Evolutionary conservation across 2,797 vertebrate species (phyloP).

Genomic region (Parauchenoglanis ngamensis): DNA sequence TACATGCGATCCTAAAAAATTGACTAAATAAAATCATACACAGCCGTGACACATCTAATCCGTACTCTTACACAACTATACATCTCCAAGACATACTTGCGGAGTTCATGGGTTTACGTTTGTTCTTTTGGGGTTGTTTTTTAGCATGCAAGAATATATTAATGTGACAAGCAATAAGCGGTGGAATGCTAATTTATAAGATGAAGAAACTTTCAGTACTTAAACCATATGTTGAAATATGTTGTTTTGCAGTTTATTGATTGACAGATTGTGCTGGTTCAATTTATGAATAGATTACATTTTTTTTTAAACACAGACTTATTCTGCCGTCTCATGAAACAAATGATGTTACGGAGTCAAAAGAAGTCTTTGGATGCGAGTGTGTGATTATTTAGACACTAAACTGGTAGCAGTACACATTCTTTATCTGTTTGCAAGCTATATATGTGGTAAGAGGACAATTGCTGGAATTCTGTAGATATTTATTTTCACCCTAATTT

Average conservation of each 20-base stretch:
- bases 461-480: not conserved
- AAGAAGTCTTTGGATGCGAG: too few relatives aligned
- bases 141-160: not conserved
- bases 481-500: not conserved
- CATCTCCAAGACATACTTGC: not conserved
- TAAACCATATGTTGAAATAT: not conserved
- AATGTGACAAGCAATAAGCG: not conserved
- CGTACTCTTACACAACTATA: not conserved
- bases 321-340: too few relatives aligned
- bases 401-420: not conserved
- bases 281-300: too few relatives aligned
- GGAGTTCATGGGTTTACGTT: not conserved
- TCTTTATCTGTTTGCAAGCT: not conserved
- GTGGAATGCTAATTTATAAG: not conserved
- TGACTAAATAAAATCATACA: not conserved
- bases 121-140: not conserved
- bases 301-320: too few relatives aligned
- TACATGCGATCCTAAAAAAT: not conserved
- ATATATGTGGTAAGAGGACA: not conserved
- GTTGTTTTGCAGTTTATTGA: not conserved
- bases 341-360: too few relatives aligned
- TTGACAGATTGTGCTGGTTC: not conserved
- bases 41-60: not conserved
- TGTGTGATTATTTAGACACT: too few relatives aligned
- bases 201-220: not conserved